Conservation (phyloP, 2,113 vertebrate species). For the Chamaetylas fuelleborni region DNA sequence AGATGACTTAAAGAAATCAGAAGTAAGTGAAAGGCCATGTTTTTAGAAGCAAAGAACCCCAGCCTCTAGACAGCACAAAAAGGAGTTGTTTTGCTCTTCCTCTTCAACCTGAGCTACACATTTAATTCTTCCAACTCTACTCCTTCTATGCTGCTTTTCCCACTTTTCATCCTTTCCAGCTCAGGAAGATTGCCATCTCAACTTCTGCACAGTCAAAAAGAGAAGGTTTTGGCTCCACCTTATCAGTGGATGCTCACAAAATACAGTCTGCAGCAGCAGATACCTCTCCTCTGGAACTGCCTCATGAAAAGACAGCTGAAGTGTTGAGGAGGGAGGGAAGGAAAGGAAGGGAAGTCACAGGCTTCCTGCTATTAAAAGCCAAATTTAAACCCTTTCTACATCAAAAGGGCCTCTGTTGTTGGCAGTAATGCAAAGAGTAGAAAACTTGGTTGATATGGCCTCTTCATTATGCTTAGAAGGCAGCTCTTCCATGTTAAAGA, state of each 20-base stretch:
- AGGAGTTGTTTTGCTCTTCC: background rate
- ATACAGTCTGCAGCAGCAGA: background rate
- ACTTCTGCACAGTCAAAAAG: background rate
- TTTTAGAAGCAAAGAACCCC: background rate
- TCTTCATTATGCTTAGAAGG: background rate
- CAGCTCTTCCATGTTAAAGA: background rate
- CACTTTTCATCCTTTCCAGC: background rate
- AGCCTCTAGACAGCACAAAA: background rate
- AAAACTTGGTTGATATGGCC: background rate
- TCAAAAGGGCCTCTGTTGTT: conserved; percentile 40
- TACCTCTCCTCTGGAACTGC: background rate
- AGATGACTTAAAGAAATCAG: background rate
- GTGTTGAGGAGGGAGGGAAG: conserved; percentile 10
- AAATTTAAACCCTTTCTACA: conserved; percentile 33
- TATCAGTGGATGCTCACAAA: background rate
- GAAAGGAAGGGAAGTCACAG: conserved; percentile 47
- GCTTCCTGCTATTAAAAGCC: conserved; percentile 46
- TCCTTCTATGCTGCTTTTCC: background rate
- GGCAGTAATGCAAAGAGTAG: background rate
- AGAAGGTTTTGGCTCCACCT: background rate
- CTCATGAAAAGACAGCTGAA: background rate
- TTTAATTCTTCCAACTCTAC: background rate
- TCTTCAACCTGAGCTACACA: background rate
- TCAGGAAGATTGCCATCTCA: background rate
- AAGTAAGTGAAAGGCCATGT: conserved; percentile 11